Evolutionary conservation across 1,140 invertebrate genomes (phyloP), one percentile per base, ranked within the genome.

Genomic region (Lutraria rhynchaena): DNA sequence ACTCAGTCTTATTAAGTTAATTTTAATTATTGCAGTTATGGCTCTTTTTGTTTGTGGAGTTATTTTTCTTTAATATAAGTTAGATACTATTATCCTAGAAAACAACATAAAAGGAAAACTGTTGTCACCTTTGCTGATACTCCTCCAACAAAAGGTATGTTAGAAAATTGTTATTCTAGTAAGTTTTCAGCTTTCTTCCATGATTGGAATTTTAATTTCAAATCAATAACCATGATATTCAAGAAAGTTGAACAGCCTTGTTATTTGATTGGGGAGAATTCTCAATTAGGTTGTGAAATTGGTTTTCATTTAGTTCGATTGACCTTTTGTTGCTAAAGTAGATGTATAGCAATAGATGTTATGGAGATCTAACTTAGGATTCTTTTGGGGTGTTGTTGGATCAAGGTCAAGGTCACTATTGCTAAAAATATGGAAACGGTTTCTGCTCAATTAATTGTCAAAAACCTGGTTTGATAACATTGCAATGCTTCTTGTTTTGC

Each of bases 31-130:
- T 55, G 22, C 27, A 27, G n/a, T 44, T 51, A 35, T 19, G 7
- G 3, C 3, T 24, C 9, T 60, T n/a, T 17, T 27, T 44, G 3
- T n/a, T 17, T 37, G 19, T 19, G 29, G 31, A 24, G n/a, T 51
- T 24, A 69, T 22, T 22, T 51, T 70, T 27, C 44, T 41, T 2
- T 24, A 46, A 46, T n/a, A 22, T 55, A 5, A 19, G 3, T 33
- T 15, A 88, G 87, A 53, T 88, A 88, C 77, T 88, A 88, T 73
- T 88, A 76, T 70, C 86, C 84, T 22, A 74, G 87, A 58, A 84
- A 83, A 74, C 76, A 86, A 46, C 51, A 69, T 31, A 88, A 88
- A 51, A 41, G 85, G 44, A 87, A 83, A 33, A 5, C 37, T 58
- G 55, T 44, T 29, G 29, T 19, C 37, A 53, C 44, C 24, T 51